phyloP scores from a whole-genome alignment of 1,140 invertebrate genomes.

The Aphaenogaster ashmeadi region DNA sequence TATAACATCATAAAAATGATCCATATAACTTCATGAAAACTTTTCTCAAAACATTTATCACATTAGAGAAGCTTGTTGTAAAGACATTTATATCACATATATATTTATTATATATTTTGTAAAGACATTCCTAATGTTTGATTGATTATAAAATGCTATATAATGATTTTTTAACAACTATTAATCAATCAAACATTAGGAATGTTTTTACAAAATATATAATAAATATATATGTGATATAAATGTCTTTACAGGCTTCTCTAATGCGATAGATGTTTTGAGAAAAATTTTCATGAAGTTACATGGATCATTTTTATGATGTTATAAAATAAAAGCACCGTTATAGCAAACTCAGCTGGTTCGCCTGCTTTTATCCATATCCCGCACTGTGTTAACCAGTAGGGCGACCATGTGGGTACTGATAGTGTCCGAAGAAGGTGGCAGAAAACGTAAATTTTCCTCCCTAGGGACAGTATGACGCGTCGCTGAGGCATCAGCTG shows the following conservation, averaged over 20 bases:
- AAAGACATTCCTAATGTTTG: neutral
- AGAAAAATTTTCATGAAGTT: slow-evolving; percentile 35
- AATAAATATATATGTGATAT: neutral
- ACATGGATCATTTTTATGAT: slow-evolving; percentile 42
- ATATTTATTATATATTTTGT: neutral
- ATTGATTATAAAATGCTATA: neutral
- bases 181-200: neutral
- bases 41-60: slow-evolving; percentile 25
- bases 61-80: neutral
- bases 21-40: slow-evolving; percentile 13
- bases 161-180: neutral
- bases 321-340: neutral
- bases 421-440: slow-evolving; percentile 21
- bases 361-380: slow-evolving; percentile 40
- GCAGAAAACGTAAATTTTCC: slow-evolving; percentile 36
- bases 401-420: slow-evolving; percentile 53
- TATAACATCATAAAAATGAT: slow-evolving; percentile 49
- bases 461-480: neutral
- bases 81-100: slow-evolving; percentile 16
- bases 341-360: slow-evolving; percentile 41
- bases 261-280: neutral
- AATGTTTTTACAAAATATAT: neutral
- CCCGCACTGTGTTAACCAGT: slow-evolving; percentile 35
- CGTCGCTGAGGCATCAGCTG: neutral
- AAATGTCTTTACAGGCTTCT: slow-evolving; percentile 11